Conservation (phyloP, 2,797 vertebrate species). For the Manis javanica region DNA sequence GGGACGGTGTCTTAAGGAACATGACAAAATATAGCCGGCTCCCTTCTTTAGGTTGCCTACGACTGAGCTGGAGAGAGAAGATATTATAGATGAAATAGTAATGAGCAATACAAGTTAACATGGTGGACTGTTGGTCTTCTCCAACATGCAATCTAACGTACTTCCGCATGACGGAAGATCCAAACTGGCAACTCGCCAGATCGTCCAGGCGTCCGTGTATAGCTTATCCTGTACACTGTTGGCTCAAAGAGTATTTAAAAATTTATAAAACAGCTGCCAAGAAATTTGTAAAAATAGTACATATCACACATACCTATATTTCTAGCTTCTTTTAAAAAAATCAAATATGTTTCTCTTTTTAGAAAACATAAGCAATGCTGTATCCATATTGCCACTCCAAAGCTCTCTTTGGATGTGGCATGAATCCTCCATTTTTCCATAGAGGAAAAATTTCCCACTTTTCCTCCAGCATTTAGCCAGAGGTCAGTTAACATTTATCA, state of each 20-base stretch:
- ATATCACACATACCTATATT: neutral
- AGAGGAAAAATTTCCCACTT: neutral
- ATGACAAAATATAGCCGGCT: neutral
- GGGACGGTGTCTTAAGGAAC: neutral
- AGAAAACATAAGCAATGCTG: neutral
- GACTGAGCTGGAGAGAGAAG: neutral
- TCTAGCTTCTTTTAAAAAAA: conserved; percentile 1
- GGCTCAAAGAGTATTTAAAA: neutral
- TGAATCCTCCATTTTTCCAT: neutral
- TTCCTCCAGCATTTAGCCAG: neutral
- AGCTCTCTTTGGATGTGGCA: neutral
- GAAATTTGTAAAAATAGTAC: conserved; percentile 8
- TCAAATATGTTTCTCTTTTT: neutral
- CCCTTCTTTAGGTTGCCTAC: neutral
- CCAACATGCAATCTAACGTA: neutral
- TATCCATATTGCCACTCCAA: neutral
- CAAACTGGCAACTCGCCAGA: neutral
- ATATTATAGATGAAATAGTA: neutral
- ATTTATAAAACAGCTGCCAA: neutral
- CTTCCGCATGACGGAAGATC: neutral
- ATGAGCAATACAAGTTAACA: neutral
- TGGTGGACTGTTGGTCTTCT: neutral
- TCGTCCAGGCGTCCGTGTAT: neutral
- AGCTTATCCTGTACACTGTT: neutral
- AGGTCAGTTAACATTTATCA: neutral